These are phyloP conservation scores for Alcedo quadribrachys DNA, from an alignment of 2,797 vertebrate species.

Conservation along the genomic window DNA sequence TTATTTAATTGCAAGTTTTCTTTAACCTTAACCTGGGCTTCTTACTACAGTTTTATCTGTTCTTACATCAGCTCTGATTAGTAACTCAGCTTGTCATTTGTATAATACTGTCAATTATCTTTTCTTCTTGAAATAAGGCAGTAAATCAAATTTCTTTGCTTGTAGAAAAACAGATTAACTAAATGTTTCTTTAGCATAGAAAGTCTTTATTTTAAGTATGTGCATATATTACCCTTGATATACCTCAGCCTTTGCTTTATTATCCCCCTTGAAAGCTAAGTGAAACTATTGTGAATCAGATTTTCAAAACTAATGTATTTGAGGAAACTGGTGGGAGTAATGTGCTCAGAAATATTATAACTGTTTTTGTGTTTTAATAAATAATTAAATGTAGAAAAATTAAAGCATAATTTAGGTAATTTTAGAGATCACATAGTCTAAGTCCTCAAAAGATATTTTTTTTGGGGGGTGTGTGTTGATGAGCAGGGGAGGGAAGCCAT, in stretches of 20 bases:
- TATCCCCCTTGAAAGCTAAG: neutral
- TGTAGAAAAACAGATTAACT: neutral
- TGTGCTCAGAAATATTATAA: slow-evolving; percentile 39
- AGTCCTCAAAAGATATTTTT: neutral
- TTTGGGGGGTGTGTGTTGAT: neutral
- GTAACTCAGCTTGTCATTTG: neutral
- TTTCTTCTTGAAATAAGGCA: slow-evolving; percentile 13
- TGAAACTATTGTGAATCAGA: neutral
- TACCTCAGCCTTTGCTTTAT: neutral
- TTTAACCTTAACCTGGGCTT: neutral
- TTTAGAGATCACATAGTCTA: neutral
- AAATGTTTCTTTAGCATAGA: neutral
- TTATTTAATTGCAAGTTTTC: neutral
- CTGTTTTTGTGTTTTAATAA: slow-evolving; percentile 39
- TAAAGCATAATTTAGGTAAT: slow-evolving; percentile 23
- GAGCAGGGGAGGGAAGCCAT: neutral
- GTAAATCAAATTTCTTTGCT: neutral
- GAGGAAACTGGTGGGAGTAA: slow-evolving; percentile 20
- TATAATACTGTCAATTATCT: neutral
- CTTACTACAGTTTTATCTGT: neutral
- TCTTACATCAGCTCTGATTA: neutral
- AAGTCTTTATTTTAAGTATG: neutral
- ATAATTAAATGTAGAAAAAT: slow-evolving; percentile 42
- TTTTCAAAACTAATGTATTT: slow-evolving; percentile 43
- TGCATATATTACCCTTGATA: neutral